phyloP scores from a whole-genome alignment of 1,140 invertebrate species.

The Episyrphus balteatus region DNA sequence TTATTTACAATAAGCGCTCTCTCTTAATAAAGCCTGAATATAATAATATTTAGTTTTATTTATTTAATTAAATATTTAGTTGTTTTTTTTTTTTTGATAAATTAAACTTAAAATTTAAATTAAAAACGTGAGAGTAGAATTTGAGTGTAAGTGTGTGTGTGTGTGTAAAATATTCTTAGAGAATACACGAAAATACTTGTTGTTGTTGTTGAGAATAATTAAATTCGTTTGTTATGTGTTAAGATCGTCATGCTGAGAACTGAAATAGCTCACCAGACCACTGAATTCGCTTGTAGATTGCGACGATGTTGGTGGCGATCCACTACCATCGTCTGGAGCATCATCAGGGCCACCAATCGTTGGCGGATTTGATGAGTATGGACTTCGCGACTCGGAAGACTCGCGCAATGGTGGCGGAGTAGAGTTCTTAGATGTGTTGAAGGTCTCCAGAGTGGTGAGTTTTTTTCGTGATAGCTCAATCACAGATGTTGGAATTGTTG shows the following conservation, averaged over 20 bases:
- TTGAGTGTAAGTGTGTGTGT: too few relatives aligned
- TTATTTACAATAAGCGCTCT: too few relatives aligned
- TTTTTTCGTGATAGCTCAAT: constrained; percentile 20
- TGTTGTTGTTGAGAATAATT: neutral
- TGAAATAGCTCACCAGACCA: constrained; percentile 72
- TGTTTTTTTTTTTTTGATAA: too few relatives aligned
- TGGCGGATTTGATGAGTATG: constrained; percentile 10
- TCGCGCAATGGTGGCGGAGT: constrained; percentile 17
- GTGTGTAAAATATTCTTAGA: too few relatives aligned
- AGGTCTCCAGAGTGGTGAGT: constrained; percentile 26
- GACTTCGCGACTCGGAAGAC: constrained; percentile 8
- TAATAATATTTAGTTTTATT: too few relatives aligned
- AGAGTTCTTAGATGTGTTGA: constrained; percentile 21
- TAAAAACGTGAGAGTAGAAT: too few relatives aligned
- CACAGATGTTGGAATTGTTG: constrained; percentile 1
- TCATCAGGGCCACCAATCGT: constrained; percentile 17
- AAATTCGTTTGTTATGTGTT: constrained; percentile 31
- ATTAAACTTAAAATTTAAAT: too few relatives aligned
- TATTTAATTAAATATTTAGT: too few relatives aligned
- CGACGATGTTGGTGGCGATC: neutral
- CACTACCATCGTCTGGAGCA: neutral
- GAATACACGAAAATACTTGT: too few relatives aligned
- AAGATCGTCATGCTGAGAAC: constrained; percentile 56
- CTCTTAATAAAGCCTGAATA: too few relatives aligned
- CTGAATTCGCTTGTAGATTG: constrained; percentile 50